Base-by-base conservation (phyloP, 2,797 vertebrate genomes). In the Xenentodon cancila region DNA sequence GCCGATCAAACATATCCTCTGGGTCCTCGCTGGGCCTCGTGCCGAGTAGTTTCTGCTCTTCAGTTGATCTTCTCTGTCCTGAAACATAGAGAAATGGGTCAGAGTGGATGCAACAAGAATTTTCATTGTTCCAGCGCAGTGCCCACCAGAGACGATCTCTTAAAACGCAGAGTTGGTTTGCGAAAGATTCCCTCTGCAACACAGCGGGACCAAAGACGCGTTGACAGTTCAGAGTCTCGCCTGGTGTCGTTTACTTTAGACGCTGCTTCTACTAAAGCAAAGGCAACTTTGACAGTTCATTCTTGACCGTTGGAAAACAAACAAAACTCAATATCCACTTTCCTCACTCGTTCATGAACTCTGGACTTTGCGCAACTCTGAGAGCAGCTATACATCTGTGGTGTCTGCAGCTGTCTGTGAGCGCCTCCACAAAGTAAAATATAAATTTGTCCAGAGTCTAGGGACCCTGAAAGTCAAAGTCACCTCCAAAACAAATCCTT, bases 21-120 rank as follows among this genome's bases (percentile, higher is more conserved):
- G 87, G 75, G 83, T 74, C 66, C 64, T 72, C 64, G 66, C 73
- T 64, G 71, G 75, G 81, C 75, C 82, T 66, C 2, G 32, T 62
- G 80, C 84, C 79, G 64, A 79, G 73, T 59, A 77, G 73, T 75
- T 81, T 84, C 79, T 32, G 25, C 87, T 88, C 84, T 78, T 80
- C 62, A 67, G 81, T 66, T 85, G 78, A 85, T 87, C 83, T 77
- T 70, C 71, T 72, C 71, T 54, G 77, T 70, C 77, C 81, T 73
- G 77, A 84, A 79, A 68, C 47, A 63, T 53, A 74, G 70, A 83
- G 79, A 89, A 89, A 83, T 85, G 68, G 84, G 87, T 84, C 82
- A 83, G 61, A 84, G 79, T 79, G 72, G 70, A 80, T 64, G 59
- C 63, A 58, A 59, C 71, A 30, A 15, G n/a, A 53, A 55, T 83